Conservation (phyloP, 1,140 invertebrate species). For the Plectus sambesii region DNA sequence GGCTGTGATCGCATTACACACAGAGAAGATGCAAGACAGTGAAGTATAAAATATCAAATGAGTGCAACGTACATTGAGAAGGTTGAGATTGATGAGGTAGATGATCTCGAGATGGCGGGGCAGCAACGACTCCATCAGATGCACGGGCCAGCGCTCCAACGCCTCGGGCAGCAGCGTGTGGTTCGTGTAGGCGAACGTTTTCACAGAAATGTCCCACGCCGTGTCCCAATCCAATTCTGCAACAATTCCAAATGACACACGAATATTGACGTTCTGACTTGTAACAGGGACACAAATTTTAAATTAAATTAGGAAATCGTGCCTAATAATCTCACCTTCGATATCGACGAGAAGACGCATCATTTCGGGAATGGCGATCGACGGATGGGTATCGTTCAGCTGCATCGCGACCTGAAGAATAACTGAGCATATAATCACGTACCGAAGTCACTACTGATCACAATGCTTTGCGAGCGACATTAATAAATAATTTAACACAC, state of each 20-base stretch:
- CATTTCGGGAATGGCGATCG: constrained; percentile 90
- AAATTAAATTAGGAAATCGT: no score
- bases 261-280: no score
- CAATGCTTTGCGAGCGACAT: no score
- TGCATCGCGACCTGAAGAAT: constrained; percentile 73
- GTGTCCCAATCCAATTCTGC: constrained; percentile 44
- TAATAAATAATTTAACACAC: no score
- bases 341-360: constrained; percentile 89
- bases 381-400: constrained; percentile 96
- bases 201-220: constrained; percentile 82
- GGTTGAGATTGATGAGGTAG: constrained; percentile 82
- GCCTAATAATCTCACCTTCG: constrained; percentile 61
- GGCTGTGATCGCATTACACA: no score
- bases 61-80: no score
- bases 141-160: constrained; percentile 84
- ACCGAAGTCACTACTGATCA: no score
- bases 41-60: no score
- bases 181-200: constrained; percentile 93
- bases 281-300: no score
- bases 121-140: constrained; percentile 72
- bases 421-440: no score
- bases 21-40: no score
- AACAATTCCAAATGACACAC: no score
- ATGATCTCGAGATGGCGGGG: constrained; percentile 95
- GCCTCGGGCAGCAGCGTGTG: constrained; percentile 98